These are phyloP conservation scores for Pseudomyrmex cubaensis DNA, from an alignment of 1,140 invertebrate genomes.

Conservation along the genomic window DNA sequence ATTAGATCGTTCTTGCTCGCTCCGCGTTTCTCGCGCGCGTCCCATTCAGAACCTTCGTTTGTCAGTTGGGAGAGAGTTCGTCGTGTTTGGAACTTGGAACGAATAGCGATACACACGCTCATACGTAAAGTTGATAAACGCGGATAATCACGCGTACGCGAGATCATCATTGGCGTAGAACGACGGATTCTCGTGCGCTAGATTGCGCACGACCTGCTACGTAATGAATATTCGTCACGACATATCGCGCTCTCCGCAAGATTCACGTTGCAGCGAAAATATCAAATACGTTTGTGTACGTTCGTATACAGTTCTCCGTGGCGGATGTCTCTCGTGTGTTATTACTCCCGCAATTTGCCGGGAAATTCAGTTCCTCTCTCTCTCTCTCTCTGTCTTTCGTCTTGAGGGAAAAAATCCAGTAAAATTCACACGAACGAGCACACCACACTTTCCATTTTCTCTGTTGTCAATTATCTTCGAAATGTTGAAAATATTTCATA, in stretches of 20 bases:
- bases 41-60: slow-evolving; percentile 19
- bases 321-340: background rate
- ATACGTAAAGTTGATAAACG: slow-evolving; percentile 19
- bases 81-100: slow-evolving; percentile 26
- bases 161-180: background rate
- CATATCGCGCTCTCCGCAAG: background rate
- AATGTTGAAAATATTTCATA: slow-evolving; percentile 44
- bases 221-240: background rate
- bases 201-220: background rate
- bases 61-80: slow-evolving; percentile 42
- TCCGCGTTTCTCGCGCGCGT: slow-evolving; percentile 4
- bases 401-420: too few relatives aligned
- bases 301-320: background rate
- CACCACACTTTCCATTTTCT: background rate
- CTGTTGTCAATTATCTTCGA: slow-evolving; percentile 12
- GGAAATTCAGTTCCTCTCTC: background rate
- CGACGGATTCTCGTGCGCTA: background rate
- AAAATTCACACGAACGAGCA: too few relatives aligned
- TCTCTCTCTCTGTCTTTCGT: too few relatives aligned
- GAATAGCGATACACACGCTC: background rate
- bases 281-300: background rate
- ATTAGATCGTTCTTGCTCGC: slow-evolving; percentile 25
- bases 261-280: background rate
- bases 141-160: background rate
- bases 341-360: background rate